Evolutionary conservation across 2,113 vertebrate genomes (phyloP).

Genomic region (Megaceryle torquata): DNA sequence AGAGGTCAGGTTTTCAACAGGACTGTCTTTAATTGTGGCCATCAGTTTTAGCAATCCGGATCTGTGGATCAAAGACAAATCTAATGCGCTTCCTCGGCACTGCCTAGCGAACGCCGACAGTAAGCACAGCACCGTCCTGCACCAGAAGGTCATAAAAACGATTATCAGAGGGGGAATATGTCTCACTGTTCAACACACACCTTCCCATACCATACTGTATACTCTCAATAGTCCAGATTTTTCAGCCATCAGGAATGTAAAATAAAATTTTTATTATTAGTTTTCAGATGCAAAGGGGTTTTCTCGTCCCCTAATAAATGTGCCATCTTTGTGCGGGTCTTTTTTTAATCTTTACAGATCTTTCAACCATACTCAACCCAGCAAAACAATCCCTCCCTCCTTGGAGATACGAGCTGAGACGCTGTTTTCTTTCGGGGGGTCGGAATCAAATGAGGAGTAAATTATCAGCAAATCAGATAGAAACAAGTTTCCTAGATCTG

Average conservation of each 20-base stretch:
- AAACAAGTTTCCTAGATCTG: constrained; percentile 73
- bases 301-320: constrained; percentile 20
- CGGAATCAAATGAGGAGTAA: constrained; percentile 61
- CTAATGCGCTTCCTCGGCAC: constrained; percentile 70
- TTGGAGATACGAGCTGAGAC: constrained; percentile 17
- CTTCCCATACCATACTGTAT: neutral
- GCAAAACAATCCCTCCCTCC: constrained; percentile 32
- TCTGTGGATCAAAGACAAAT: constrained; percentile 81
- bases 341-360: constrained; percentile 50
- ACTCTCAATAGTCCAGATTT: neutral
- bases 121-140: constrained; percentile 65
- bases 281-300: constrained; percentile 37
- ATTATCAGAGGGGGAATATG: constrained; percentile 51
- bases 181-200: constrained; percentile 49
- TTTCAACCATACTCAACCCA: constrained; percentile 23
- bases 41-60: constrained; percentile 78
- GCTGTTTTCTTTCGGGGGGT: neutral
- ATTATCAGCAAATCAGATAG: constrained; percentile 75
- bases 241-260: constrained; percentile 5
- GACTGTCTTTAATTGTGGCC: constrained; percentile 83
- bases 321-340: constrained; percentile 16
- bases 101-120: constrained; percentile 73
- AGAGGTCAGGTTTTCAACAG: constrained; percentile 82
- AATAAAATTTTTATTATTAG: neutral
- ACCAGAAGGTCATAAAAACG: constrained; percentile 73